Evolutionary conservation across 1,140 invertebrate genomes (phyloP).

Genomic region (Drosophila littoralis): DNA sequence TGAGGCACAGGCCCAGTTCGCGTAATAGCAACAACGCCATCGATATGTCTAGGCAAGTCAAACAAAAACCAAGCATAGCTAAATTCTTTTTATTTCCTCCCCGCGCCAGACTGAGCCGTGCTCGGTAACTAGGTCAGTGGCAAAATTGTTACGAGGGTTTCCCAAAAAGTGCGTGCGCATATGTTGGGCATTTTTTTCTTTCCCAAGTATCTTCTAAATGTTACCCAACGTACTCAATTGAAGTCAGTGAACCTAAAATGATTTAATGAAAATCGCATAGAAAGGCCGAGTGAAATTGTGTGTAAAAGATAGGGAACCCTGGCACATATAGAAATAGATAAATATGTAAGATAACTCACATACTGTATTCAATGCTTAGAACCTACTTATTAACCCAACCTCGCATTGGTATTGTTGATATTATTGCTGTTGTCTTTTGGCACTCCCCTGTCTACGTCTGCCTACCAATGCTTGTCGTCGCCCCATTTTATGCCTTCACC

Average conservation of each 20-base stretch:
- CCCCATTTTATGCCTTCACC: slow-evolving; percentile 2
- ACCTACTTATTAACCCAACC: neutral
- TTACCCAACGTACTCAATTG: too few relatives aligned
- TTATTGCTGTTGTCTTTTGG: slow-evolving; percentile 51
- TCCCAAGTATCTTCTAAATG: too few relatives aligned
- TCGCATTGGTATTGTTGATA: slow-evolving; percentile 49
- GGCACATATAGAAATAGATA: neutral
- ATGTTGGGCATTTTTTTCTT: too few relatives aligned
- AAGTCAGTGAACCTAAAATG: too few relatives aligned
- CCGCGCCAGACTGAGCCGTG: slow-evolving; percentile 44
- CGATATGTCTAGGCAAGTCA: slow-evolving; percentile 60
- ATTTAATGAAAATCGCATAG: neutral
- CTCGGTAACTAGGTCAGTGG: slow-evolving; percentile 72
- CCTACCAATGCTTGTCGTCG: neutral
- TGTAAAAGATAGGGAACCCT: neutral
- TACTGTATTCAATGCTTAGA: neutral
- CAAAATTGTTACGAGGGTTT: slow-evolving; percentile 52
- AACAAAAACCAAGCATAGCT: slow-evolving; percentile 45
- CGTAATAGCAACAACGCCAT: slow-evolving; percentile 41
- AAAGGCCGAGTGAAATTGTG: neutral
- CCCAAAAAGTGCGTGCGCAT: neutral
- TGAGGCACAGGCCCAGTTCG: neutral
- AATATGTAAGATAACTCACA: too few relatives aligned
- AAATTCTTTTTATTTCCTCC: neutral
- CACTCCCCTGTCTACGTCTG: slow-evolving; percentile 10